A percentile compares a stretch with the other conserved stretches of the same genome.
Evolutionary conservation across 2,888 invertebrate genomes (phyloP).

Genomic region (Pherbina coryleti): DNA sequence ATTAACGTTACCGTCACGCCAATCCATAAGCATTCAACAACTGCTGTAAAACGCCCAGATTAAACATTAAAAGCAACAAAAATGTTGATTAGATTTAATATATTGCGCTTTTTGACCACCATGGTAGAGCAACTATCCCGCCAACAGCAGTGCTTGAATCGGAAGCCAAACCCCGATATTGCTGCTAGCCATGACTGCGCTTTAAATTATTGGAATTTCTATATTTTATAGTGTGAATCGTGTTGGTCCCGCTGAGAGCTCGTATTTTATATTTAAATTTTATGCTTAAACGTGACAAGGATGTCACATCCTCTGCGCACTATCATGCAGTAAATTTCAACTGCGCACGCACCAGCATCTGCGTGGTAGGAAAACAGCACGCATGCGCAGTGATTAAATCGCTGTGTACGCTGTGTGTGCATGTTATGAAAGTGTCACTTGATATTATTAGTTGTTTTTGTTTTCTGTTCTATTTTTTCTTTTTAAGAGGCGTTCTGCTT

Average conservation of each 20-base stretch:
- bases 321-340: not conserved
- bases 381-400: not conserved
- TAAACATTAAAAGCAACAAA: too few relatives aligned
- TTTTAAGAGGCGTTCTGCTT: slow-evolving; percentile 1
- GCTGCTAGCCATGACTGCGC: not conserved
- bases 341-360: not conserved
- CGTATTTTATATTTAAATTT: slow-evolving; percentile 29
- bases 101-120: not conserved
- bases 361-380: not conserved
- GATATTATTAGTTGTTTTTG: slow-evolving; percentile 13
- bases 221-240: not conserved
- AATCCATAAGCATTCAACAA: not conserved
- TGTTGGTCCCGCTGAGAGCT: not conserved
- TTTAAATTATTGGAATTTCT: not conserved
- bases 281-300: slow-evolving; percentile 28
- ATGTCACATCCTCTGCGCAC: not conserved
- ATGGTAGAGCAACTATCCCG: not conserved
- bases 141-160: too few relatives aligned
- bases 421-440: slow-evolving; percentile 29
- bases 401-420: not conserved
- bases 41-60: too few relatives aligned
- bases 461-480: not conserved
- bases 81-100: too few relatives aligned
- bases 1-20: not conserved
- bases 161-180: not conserved